phyloP scores from a whole-genome alignment of 2,113 vertebrate species.

The Xiphorhynchus elegans region DNA sequence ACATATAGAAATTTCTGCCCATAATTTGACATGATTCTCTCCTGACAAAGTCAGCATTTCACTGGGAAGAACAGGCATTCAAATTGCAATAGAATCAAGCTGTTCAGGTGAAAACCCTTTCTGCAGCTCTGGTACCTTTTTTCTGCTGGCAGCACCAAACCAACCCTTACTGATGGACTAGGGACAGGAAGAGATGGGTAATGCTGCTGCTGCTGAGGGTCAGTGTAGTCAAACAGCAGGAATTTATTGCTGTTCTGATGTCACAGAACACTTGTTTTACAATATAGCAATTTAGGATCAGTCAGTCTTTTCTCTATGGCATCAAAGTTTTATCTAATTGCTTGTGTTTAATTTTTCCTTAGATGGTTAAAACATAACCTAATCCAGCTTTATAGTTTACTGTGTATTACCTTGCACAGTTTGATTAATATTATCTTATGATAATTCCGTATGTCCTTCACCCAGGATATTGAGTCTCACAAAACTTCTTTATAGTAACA shows the following conservation, averaged over 20 bases:
- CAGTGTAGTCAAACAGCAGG: neutral
- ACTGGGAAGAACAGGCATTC: neutral
- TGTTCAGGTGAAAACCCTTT: neutral
- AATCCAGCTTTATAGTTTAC: neutral
- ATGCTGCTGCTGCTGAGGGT: neutral
- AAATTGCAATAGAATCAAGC: neutral
- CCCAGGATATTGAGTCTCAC: neutral
- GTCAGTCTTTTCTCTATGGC: neutral
- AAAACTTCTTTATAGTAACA: neutral
- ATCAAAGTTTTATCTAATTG: neutral
- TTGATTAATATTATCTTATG: neutral
- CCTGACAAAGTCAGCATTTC: neutral
- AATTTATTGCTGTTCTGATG: neutral
- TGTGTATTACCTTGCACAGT: neutral
- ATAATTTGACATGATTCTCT: neutral
- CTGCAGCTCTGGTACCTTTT: neutral
- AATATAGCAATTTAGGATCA: neutral
- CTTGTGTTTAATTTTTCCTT: neutral
- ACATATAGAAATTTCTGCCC: neutral
- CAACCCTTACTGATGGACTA: neutral
- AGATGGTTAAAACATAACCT: neutral
- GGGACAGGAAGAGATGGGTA: neutral
- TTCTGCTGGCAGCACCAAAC: neutral
- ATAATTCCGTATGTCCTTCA: neutral
- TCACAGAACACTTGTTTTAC: neutral